Base-by-base conservation (phyloP, 1,140 invertebrate genomes). In the Aphis gossypii region DNA sequence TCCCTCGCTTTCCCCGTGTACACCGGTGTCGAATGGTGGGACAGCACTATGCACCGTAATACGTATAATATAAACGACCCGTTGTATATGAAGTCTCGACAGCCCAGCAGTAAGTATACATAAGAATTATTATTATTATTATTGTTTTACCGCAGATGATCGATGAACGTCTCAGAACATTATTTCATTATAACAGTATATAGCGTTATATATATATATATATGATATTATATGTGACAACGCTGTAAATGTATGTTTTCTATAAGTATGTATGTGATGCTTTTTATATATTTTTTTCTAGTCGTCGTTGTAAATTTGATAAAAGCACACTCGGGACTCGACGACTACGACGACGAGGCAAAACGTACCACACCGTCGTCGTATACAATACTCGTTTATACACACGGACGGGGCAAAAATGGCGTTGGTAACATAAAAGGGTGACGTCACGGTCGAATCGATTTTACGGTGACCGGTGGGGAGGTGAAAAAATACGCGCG, bases 371-470 rank as follows among this genome's bases (percentile, higher is more conserved):
- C 60, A 76, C 60, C 14, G 60, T n/a, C 20, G 68, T 48, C 35
- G 84, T 46, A 87, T 84, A 76, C 60, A 87, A 46, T 87, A 87
- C 44, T 18, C 30, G 46, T 30, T 46, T 87, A 46, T 87, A n/a
- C 44, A 82, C 35, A 35, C 83, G 23, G 83, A 25, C 84, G 46
- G 90, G 68, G 68, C 68, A 41, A 92, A 83, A 83, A 92, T 92
- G 76, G 90, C 46, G 90, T 83, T 83, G 76, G 76, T 48, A 92
- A 82, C 90, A 82, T 82, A 83, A 92, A 83, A 84, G 92, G 92
- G 51, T 93, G 92, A 93, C 92, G 92, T 93, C 92, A 86, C 48
- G 25, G 46, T 41, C 23, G 92, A 56, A 93, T 93, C 92, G 92
- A 93, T 93, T 92, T 92, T 92, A 86, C 51, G 41, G 35, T 38